phyloP scores from a whole-genome alignment of 2,888 invertebrate species.

The Leptopterna dolabrata region DNA sequence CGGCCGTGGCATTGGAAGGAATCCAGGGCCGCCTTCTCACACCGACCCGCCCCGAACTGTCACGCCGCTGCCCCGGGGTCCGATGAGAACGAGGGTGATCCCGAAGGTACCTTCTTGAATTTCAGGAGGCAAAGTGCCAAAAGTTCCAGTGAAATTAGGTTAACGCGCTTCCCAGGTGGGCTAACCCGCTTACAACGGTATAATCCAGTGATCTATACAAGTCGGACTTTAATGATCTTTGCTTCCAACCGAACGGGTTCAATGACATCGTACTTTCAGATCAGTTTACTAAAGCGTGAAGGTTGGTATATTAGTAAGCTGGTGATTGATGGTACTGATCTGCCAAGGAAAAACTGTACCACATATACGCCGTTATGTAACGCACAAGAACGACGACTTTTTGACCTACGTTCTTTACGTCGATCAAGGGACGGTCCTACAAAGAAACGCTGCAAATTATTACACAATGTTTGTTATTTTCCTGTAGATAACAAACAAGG shows the following conservation, averaged over 20 bases:
- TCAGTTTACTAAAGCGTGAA: too few species aligned
- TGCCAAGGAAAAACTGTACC: too few species aligned
- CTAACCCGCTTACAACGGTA: neutral
- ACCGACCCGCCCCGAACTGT: too few species aligned
- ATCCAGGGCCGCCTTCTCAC: constrained; percentile 5
- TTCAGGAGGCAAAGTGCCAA: constrained; percentile 8
- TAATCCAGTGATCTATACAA: neutral
- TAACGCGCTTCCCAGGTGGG: neutral
- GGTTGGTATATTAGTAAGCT: too few species aligned
- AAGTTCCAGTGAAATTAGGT: neutral
- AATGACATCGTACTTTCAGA: neutral
- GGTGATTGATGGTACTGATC: too few species aligned
- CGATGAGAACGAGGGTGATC: constrained; percentile 10
- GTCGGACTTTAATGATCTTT: neutral
- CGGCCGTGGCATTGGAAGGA: constrained; percentile 7
- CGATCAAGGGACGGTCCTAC: too few species aligned
- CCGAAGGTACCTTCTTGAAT: neutral
- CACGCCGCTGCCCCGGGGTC: neutral
- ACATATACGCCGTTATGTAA: too few species aligned
- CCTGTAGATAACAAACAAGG: too few species aligned
- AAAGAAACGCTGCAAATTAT: too few species aligned
- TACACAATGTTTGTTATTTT: too few species aligned
- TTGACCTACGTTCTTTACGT: too few species aligned
- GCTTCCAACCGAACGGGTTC: neutral
- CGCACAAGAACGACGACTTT: too few species aligned